phyloP scores from a whole-genome alignment of 2,113 vertebrate genomes.

The Gulo gulo region DNA sequence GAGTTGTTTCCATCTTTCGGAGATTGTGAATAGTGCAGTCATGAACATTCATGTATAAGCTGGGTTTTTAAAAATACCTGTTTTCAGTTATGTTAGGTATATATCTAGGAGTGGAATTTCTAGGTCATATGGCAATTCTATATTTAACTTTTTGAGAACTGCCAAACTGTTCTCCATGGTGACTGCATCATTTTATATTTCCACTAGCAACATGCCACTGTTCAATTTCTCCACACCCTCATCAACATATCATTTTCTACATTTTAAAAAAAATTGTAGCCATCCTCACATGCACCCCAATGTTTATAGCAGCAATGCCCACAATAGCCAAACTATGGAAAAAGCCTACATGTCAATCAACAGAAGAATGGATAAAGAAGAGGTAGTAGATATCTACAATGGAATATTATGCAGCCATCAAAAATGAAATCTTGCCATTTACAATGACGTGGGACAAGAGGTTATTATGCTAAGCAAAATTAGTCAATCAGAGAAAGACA shows the following conservation, averaged over 20 bases:
- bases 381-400: too few relatives aligned
- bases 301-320: too few relatives aligned
- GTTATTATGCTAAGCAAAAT: too few relatives aligned
- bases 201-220: neutral
- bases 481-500: too few relatives aligned
- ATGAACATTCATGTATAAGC: neutral
- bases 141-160: conserved; percentile 3
- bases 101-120: neutral
- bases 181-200: neutral
- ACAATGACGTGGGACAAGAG: too few relatives aligned
- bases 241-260: neutral
- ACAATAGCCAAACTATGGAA: too few relatives aligned
- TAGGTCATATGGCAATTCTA: neutral
- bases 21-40: neutral
- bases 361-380: too few relatives aligned
- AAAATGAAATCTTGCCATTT: too few relatives aligned
- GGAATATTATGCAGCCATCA: too few relatives aligned
- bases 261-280: neutral
- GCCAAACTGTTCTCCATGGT: neutral
- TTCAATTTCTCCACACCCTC: neutral
- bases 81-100: neutral
- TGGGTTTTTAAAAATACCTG: neutral
- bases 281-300: too few relatives aligned
- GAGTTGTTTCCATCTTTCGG: neutral
- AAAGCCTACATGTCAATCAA: too few relatives aligned